Evolutionary conservation across 2,888 invertebrate species (phyloP).

Genomic region (Heteromyza rotundicornis): DNA sequence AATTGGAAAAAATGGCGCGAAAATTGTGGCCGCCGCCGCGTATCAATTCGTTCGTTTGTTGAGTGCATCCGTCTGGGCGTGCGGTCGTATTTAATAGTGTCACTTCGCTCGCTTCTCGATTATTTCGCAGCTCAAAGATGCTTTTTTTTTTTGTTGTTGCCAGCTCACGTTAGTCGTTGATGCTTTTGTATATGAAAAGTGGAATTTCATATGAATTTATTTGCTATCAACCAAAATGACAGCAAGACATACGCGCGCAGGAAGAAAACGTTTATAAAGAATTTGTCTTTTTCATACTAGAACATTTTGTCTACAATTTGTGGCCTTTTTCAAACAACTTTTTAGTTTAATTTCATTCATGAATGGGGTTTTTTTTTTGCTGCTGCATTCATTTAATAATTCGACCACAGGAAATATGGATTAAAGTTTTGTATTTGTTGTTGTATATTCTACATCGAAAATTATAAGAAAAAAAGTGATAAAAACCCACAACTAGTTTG

Average conservation of each 20-base stretch:
- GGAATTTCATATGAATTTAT: constrained; percentile 28
- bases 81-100: constrained; percentile 31
- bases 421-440: too few species aligned
- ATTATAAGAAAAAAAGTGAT: too few species aligned
- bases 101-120: not conserved
- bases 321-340: constrained; percentile 11
- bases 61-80: constrained; percentile 36
- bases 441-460: too few species aligned
- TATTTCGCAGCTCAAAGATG: too few species aligned
- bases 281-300: constrained; percentile 7
- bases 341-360: constrained; percentile 25
- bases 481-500: too few species aligned
- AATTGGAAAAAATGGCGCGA: constrained; percentile 38
- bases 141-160: not conserved
- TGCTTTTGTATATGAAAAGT: constrained; percentile 8
- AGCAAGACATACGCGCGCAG: constrained; percentile 38
- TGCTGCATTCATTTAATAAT: not conserved
- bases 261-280: constrained; percentile 47
- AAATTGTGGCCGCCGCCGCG: constrained; percentile 46
- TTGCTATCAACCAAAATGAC: constrained; percentile 15
- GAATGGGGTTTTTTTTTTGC: not conserved
- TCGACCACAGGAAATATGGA: not conserved
- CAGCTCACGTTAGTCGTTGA: too few species aligned
- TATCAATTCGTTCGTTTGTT: constrained; percentile 39
- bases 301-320: not conserved